These are phyloP conservation scores for Pluvialis apricaria DNA, from an alignment of 2,113 vertebrate genomes.

Conservation along the genomic window DNA sequence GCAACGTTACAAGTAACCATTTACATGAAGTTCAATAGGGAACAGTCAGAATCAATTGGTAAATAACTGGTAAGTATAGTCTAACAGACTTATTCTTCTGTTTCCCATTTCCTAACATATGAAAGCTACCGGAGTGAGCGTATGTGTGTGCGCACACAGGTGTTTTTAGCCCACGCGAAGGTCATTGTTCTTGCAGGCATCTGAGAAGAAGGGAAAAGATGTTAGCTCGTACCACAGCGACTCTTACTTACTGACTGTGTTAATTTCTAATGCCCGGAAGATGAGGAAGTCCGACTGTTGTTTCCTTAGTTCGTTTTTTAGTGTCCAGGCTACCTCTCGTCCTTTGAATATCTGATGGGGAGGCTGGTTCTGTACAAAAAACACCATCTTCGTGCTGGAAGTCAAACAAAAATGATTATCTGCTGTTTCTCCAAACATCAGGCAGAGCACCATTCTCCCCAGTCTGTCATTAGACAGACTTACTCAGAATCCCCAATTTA, in stretches of 20 bases:
- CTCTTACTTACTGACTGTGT: conserved; percentile 89
- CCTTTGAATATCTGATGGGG: conserved; percentile 89
- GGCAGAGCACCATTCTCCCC: background rate
- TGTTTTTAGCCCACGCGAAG: background rate
- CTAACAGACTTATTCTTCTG: background rate
- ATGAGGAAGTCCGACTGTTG: conserved; percentile 96
- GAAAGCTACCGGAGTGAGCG: background rate
- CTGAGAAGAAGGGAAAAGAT: background rate
- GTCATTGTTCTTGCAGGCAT: background rate
- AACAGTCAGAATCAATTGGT: background rate
- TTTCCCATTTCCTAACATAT: background rate
- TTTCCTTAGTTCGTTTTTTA: conserved; percentile 88
- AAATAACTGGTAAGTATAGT: background rate
- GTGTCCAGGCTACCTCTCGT: conserved; percentile 82
- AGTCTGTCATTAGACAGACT: background rate
- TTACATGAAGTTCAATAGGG: background rate
- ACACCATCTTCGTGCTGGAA: conserved; percentile 92
- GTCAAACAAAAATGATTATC: background rate
- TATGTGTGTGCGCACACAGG: background rate
- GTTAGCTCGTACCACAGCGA: background rate
- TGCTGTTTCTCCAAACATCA: background rate
- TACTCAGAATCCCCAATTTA: background rate
- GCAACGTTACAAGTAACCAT: background rate
- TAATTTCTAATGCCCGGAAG: conserved; percentile 86
- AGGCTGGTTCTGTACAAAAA: conserved; percentile 90